phyloP scores from a whole-genome alignment of 2,888 invertebrate genomes.

The Eucriotettix oculatus region DNA sequence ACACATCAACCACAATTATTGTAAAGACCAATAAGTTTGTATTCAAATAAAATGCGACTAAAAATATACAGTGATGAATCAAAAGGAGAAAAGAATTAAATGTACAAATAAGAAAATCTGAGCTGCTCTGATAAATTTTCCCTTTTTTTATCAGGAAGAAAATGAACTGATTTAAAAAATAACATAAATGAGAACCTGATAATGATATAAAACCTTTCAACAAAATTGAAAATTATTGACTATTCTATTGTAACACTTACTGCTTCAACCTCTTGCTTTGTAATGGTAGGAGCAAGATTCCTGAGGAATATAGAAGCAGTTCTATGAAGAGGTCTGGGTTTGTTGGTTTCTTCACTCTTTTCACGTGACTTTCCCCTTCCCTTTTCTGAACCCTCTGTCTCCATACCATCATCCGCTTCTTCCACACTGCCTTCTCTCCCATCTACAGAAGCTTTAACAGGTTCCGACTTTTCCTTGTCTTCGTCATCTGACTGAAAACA shows the following conservation, averaged over 20 bases:
- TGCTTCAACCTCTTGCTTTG: slow-evolving; percentile 90
- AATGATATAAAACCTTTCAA: too few relatives aligned
- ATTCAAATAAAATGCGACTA: too few relatives aligned
- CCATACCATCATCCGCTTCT: slow-evolving; percentile 21
- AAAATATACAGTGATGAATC: too few relatives aligned
- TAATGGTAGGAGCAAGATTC: slow-evolving; percentile 89
- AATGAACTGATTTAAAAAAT: too few relatives aligned
- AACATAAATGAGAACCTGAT: too few relatives aligned
- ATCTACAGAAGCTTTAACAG: slow-evolving; percentile 23
- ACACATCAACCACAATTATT: too few relatives aligned
- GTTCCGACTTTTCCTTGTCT: slow-evolving; percentile 22
- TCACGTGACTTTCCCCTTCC: slow-evolving; percentile 19
- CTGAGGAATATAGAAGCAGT: slow-evolving; percentile 94
- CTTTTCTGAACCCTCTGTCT: slow-evolving; percentile 27
- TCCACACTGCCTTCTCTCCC: slow-evolving; percentile 27
- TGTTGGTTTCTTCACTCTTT: slow-evolving; percentile 10
- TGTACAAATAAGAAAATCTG: too few relatives aligned
- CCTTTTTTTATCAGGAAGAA: too few relatives aligned
- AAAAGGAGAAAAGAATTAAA: too few relatives aligned
- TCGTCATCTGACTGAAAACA: slow-evolving; percentile 14
- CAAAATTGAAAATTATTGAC: too few relatives aligned
- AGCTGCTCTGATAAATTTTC: too few relatives aligned
- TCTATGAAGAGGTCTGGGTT: slow-evolving; percentile 68
- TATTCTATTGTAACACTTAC: slow-evolving; percentile 33
- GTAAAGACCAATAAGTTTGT: too few relatives aligned